A percentile compares a stretch with the other conserved stretches of the same genome.
phyloP scores from a whole-genome alignment of 2,888 invertebrate genomes.

The Cryptus viduatorius region DNA sequence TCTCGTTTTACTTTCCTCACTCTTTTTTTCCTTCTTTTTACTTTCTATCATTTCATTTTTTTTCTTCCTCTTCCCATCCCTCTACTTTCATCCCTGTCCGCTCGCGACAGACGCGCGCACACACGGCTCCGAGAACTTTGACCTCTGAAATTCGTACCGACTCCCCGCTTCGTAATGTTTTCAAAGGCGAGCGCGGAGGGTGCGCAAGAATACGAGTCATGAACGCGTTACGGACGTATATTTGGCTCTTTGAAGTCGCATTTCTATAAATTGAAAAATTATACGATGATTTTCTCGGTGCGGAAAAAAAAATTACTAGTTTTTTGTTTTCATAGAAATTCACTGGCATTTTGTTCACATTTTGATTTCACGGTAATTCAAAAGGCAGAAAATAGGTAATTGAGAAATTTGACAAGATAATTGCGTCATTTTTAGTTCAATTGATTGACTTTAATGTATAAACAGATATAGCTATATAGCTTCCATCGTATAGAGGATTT shows the following conservation, averaged over 20 bases:
- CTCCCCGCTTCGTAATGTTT: constrained; percentile 14
- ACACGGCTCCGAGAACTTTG: constrained; percentile 42
- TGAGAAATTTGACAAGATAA: not conserved
- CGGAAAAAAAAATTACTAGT: too few relatives aligned
- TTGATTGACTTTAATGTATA: not conserved
- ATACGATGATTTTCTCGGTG: not conserved
- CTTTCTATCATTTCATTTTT: not conserved
- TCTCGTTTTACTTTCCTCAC: constrained; percentile 9
- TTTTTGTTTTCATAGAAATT: too few relatives aligned
- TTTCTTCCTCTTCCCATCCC: not conserved
- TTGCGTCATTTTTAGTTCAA: not conserved
- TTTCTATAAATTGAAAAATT: not conserved
- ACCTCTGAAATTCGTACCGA: constrained; percentile 30
- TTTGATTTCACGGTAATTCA: too few relatives aligned
- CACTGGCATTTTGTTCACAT: too few relatives aligned
- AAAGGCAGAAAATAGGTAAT: too few relatives aligned
- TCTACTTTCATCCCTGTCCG: not conserved
- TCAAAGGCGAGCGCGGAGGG: not conserved
- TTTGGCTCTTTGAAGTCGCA: not conserved
- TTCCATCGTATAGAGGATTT: not conserved
- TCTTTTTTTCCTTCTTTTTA: constrained; percentile 18
- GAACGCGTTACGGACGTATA: not conserved
- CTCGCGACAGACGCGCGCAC: constrained; percentile 1
- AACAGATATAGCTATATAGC: not conserved
- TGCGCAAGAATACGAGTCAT: not conserved